phyloP scores from a whole-genome alignment of 2,113 vertebrate species.

The Aramus guarauna region DNA sequence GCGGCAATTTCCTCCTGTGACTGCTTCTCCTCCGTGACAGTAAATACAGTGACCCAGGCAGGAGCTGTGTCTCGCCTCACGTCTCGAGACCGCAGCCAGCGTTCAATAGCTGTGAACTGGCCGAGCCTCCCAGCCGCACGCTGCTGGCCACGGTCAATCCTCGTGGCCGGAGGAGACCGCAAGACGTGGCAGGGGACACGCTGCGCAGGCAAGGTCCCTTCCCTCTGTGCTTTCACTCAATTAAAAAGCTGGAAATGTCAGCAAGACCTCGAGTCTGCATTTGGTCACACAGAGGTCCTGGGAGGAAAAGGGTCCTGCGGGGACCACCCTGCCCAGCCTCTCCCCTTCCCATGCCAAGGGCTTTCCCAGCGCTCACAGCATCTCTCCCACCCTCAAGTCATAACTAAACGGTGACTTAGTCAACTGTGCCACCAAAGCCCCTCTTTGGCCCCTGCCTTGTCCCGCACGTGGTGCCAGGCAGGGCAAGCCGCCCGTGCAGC shows the following conservation, averaged over 20 bases:
- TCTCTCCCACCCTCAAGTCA: neutral
- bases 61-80: neutral
- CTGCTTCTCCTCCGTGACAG: neutral
- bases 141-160: neutral
- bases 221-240: neutral
- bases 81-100: neutral
- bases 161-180: neutral
- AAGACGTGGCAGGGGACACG: neutral
- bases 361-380: neutral
- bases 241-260: neutral
- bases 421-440: neutral
- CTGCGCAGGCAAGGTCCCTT: neutral
- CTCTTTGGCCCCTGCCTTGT: neutral
- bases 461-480: accelerated
- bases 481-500: neutral
- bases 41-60: neutral
- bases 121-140: neutral
- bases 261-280: neutral
- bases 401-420: neutral
- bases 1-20: neutral
- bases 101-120: neutral
- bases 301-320: neutral
- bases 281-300: accelerated
- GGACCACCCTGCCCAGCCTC: neutral
- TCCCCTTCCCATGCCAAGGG: neutral